These are phyloP conservation scores for Lycaon pictus DNA, from an alignment of 2,113 vertebrate genomes.

Conservation along the genomic window DNA sequence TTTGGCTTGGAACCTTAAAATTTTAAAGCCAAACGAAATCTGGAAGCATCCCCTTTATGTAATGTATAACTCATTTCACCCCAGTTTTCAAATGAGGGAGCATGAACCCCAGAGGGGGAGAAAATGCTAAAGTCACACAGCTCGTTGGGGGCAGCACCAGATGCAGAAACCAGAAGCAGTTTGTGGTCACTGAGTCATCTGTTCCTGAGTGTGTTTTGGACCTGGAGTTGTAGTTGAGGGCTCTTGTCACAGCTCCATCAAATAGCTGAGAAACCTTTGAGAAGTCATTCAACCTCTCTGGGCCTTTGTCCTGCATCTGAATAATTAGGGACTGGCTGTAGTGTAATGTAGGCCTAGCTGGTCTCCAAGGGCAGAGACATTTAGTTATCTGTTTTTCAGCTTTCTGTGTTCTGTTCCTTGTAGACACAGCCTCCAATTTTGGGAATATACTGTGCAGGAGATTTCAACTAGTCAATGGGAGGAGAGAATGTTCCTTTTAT, in stretches of 20 bases:
- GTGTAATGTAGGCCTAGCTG: neutral
- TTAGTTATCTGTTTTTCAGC: neutral
- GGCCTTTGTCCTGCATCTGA: neutral
- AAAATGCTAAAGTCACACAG: neutral
- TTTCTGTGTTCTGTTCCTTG: neutral
- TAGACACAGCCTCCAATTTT: neutral
- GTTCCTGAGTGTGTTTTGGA: neutral
- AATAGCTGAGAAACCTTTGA: neutral
- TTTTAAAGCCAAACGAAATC: neutral
- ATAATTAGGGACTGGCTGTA: neutral
- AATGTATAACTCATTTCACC: neutral
- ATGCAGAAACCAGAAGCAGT: neutral
- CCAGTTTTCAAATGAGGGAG: constrained; percentile 29
- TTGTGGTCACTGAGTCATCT: neutral
- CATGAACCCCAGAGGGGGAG: neutral
- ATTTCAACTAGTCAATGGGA: neutral
- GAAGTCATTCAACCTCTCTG: neutral
- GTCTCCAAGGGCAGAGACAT: neutral
- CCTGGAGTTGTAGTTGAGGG: neutral
- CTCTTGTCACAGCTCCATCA: neutral
- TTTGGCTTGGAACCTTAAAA: constrained; percentile 22
- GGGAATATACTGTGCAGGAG: neutral
- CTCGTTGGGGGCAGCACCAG: neutral
- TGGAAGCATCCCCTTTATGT: neutral
- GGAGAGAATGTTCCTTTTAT: neutral